Evolutionary conservation across 2,888 invertebrate species (phyloP).

Genomic region (Cylloceria caligata): DNA sequence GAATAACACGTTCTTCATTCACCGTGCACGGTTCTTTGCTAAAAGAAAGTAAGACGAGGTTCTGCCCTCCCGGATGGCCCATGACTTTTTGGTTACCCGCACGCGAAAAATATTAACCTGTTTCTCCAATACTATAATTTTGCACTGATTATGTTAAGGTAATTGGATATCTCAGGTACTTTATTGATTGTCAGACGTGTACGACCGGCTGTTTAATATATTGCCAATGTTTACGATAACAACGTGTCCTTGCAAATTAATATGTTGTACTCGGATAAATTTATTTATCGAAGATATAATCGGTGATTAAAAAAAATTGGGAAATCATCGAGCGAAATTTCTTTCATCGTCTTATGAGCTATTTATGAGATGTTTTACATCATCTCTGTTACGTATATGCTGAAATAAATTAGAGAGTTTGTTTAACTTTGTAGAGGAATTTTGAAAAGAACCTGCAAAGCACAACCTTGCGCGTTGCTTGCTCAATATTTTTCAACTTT

Average conservation of each 20-base stretch:
- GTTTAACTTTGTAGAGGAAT: neutral
- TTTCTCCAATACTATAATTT: conserved; percentile 53
- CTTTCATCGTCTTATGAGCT: neutral
- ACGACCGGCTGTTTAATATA: conserved; percentile 11
- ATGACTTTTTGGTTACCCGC: conserved; percentile 62
- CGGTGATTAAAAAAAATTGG: neutral
- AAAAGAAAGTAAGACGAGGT: conserved; percentile 63
- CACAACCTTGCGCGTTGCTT: too few species aligned
- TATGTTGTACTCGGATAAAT: neutral
- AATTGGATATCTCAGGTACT: conserved; percentile 61
- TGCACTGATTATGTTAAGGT: conserved; percentile 65
- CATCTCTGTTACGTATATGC: neutral
- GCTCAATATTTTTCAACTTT: too few species aligned
- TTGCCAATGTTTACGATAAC: neutral
- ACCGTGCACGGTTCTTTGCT: neutral
- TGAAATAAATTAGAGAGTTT: neutral
- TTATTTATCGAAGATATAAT: neutral
- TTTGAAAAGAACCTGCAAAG: too few species aligned
- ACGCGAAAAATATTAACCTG: conserved; percentile 61
- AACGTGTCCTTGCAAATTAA: conserved; percentile 6
- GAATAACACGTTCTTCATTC: conserved; percentile 64
- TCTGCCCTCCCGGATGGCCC: conserved; percentile 38
- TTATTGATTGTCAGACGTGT: conserved; percentile 60
- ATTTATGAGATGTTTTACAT: neutral
- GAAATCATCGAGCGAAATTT: neutral